phyloP scores from a whole-genome alignment of 2,113 vertebrate species.

The Ptilonorhynchus violaceus region DNA sequence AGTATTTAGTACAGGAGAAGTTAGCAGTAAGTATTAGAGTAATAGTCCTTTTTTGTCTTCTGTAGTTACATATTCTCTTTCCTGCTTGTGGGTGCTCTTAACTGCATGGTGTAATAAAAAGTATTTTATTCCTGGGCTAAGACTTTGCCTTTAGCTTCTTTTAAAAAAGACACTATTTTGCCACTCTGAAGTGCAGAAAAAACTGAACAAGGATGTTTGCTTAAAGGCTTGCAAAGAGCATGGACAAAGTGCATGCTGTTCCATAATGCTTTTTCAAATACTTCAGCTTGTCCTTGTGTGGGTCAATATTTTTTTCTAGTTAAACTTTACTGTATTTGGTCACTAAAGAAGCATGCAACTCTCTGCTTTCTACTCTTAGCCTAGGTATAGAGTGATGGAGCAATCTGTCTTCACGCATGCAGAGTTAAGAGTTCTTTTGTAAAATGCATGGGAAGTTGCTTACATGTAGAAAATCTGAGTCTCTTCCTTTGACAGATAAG shows the following conservation, averaged over 20 bases:
- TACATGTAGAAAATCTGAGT: not conserved
- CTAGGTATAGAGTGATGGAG: not conserved
- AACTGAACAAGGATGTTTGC: constrained; percentile 49
- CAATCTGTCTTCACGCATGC: not conserved
- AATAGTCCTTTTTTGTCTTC: not conserved
- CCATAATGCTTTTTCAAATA: constrained; percentile 32
- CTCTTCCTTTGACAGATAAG: not conserved
- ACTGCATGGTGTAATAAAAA: not conserved
- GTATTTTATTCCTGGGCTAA: not conserved
- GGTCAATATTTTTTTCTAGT: constrained; percentile 43
- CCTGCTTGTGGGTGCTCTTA: not conserved
- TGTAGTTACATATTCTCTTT: not conserved
- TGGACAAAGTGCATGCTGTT: constrained; percentile 58
- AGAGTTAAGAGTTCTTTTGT: not conserved
- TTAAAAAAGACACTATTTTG: not conserved
- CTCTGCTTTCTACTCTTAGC: not conserved
- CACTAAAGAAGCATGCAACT: not conserved
- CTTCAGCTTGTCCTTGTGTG: constrained; percentile 18
- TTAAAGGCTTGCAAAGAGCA: constrained; percentile 10
- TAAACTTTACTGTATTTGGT: constrained; percentile 56
- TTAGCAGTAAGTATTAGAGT: not conserved
- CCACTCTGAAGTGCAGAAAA: not conserved
- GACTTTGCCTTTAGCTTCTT: not conserved
- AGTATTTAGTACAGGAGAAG: not conserved
- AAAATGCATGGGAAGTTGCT: not conserved